These are phyloP conservation scores for Blennius ocellaris DNA, from an alignment of 2,113 vertebrate species.

Conservation along the genomic window DNA sequence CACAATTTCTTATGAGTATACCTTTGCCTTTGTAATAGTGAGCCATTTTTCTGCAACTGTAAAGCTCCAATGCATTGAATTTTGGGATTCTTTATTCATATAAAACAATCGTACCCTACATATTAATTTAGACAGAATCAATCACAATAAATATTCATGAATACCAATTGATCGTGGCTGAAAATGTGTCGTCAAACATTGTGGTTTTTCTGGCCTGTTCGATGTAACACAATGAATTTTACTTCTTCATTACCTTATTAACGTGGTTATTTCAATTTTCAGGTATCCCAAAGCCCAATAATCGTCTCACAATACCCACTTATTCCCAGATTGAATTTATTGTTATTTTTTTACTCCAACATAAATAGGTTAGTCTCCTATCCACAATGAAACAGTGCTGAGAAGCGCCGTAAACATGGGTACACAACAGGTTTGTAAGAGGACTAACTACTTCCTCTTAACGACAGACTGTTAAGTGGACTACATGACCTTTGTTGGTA, in stretches of 20 bases:
- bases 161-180: no score
- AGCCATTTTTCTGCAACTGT: no score
- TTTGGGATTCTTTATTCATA: no score
- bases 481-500: slow-evolving; percentile 44
- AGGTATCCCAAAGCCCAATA: not conserved
- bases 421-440: slow-evolving; percentile 8
- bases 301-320: not conserved
- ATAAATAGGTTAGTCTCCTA: slow-evolving; percentile 5
- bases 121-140: no score
- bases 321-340: not conserved
- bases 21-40: no score
- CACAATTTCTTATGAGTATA: no score
- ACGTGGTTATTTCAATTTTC: not conserved
- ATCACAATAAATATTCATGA: no score
- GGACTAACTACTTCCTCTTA: slow-evolving; percentile 29
- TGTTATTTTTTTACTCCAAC: not conserved
- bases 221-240: not conserved
- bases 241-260: not conserved
- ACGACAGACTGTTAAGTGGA: slow-evolving; percentile 34
- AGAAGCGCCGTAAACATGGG: not conserved
- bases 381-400: not conserved
- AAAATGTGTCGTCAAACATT: no score
- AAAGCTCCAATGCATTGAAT: no score
- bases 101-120: no score
- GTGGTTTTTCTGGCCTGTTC: no score